Conservation (phyloP, 2,113 vertebrate species). For the Silurus glanis region DNA sequence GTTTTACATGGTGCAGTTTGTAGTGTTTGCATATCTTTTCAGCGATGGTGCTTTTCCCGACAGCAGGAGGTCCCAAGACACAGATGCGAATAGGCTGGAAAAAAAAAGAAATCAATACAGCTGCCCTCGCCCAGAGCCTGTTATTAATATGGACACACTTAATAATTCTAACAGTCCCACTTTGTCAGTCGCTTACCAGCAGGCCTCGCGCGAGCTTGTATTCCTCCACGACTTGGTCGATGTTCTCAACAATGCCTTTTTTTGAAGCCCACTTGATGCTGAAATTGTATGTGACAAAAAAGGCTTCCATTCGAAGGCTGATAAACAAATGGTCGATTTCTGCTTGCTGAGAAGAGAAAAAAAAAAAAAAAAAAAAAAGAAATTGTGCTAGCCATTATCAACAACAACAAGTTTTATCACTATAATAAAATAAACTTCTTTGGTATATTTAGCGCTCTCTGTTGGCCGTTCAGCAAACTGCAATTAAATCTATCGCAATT, state of each 20-base stretch:
- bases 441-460: background rate
- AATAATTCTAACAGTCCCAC: background rate
- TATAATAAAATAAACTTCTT: background rate
- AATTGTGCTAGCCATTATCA: background rate
- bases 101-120: background rate
- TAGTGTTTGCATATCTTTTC: conserved; percentile 79
- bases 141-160: background rate
- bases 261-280: conserved; percentile 82
- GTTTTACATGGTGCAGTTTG: conserved; percentile 80
- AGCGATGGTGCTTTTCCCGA: conserved; percentile 82
- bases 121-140: background rate
- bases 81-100: conserved; percentile 83
- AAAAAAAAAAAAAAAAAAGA: background rate
- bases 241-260: conserved; percentile 83
- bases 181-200: conserved; percentile 72
- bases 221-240: conserved; percentile 76
- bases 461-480: background rate
- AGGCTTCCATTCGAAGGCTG: conserved; percentile 77
- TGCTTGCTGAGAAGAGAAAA: conserved; percentile 68
- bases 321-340: conserved; percentile 79
- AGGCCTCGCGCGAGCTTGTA: conserved; percentile 80
- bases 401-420: background rate
- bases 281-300: conserved; percentile 77
- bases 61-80: conserved; percentile 85
- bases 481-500: background rate